Evolutionary conservation across 2,888 invertebrate species (phyloP).

Genomic region (Epinotia brunnichana): DNA sequence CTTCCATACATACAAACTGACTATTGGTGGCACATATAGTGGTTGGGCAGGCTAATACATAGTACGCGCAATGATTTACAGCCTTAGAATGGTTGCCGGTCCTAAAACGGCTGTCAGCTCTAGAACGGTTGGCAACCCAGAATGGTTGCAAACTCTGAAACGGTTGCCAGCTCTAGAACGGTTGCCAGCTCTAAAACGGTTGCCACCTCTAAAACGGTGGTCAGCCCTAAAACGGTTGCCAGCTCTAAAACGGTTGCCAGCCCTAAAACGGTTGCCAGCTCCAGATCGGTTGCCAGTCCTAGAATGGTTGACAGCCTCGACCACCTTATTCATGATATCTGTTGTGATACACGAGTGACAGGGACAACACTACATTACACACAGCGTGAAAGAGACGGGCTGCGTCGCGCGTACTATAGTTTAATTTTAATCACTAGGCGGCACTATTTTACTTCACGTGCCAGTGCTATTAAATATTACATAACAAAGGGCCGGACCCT

Average conservation of each 20-base stretch:
- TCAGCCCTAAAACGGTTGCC: neutral
- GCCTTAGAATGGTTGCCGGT: neutral
- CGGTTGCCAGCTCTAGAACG: neutral
- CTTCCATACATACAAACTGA: slow-evolving; percentile 19
- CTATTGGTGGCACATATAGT: slow-evolving; percentile 50
- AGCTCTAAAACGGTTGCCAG: too few relatives aligned
- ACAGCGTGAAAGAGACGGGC: neutral
- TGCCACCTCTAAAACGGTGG: neutral
- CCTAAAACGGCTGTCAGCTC: neutral
- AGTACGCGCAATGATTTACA: neutral
- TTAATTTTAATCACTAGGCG: neutral
- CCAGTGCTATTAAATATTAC: slow-evolving; percentile 7
- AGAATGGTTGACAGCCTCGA: neutral
- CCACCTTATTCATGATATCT: neutral
- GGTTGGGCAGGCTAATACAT: slow-evolving; percentile 23
- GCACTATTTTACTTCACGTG: neutral
- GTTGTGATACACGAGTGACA: neutral
- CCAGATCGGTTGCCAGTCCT: too few relatives aligned
- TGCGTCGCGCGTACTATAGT: slow-evolving; percentile 1
- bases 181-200: neutral
- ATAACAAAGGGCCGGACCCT: neutral
- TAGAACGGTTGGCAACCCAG: neutral
- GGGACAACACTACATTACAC: neutral
- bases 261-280: too few relatives aligned
- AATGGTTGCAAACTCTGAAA: neutral